Evolutionary conservation across 2,888 invertebrate species (phyloP).

Genomic region (Andricus curvator): DNA sequence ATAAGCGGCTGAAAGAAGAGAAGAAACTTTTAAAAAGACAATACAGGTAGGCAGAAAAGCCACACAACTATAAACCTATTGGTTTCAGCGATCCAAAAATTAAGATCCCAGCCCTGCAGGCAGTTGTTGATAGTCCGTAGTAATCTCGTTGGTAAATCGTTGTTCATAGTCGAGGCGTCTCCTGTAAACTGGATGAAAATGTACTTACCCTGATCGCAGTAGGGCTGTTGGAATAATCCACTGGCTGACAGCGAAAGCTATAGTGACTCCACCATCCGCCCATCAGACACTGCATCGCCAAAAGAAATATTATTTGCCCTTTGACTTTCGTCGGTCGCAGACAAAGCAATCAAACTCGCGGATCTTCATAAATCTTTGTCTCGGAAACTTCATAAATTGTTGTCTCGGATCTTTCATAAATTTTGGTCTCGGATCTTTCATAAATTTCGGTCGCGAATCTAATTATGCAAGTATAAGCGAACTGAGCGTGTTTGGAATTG

Average conservation of each 20-base stretch:
- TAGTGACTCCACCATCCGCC: slow-evolving; percentile 95
- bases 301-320: slow-evolving; percentile 63
- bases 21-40: slow-evolving; percentile 14
- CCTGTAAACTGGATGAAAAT: slow-evolving; percentile 50
- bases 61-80: slow-evolving; percentile 32
- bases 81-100: slow-evolving; percentile 8
- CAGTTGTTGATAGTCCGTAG: slow-evolving; percentile 45
- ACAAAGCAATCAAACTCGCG: slow-evolving; percentile 43
- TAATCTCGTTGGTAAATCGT: slow-evolving; percentile 47
- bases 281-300: slow-evolving; percentile 86
- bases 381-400: background rate
- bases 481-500: slow-evolving; percentile 4
- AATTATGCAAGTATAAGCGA: slow-evolving; percentile 31
- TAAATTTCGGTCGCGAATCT: slow-evolving; percentile 33
- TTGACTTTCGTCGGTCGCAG: slow-evolving; percentile 46
- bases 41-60: slow-evolving; percentile 47
- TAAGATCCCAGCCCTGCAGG: slow-evolving; percentile 43
- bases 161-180: slow-evolving; percentile 40
- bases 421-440: background rate
- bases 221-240: slow-evolving; percentile 90
- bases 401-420: slow-evolving; percentile 4
- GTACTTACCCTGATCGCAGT: slow-evolving; percentile 91
- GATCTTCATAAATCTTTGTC: background rate
- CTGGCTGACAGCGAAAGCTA: slow-evolving; percentile 93
- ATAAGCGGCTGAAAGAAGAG: slow-evolving; percentile 27